Percentiles rank a stretch among this genome's conserved stretches.
Conservation (phyloP, 2,888 invertebrate genomes). For the Leptinotarsa juncta region DNA sequence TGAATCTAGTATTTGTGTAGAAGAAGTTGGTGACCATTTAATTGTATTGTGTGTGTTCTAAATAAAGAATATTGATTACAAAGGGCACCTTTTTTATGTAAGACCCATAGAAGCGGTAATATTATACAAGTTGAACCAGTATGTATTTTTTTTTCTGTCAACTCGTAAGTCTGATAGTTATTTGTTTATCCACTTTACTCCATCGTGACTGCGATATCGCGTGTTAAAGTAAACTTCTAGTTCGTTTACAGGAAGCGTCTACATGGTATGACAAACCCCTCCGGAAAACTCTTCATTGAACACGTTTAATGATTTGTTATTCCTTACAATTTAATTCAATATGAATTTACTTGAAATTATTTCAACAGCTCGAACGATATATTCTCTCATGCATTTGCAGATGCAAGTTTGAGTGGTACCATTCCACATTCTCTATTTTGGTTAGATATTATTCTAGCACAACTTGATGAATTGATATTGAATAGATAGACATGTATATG, state of each 20-base stretch:
- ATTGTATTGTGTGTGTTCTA: too few relatives aligned
- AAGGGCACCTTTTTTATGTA: neutral
- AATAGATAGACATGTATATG: too few relatives aligned
- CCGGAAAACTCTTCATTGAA: conserved; percentile 14
- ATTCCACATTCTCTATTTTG: too few relatives aligned
- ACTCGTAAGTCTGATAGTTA: neutral
- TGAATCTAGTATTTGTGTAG: too few relatives aligned
- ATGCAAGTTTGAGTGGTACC: too few relatives aligned
- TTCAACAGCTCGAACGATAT: too few relatives aligned
- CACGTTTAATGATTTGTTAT: neutral
- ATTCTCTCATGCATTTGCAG: too few relatives aligned
- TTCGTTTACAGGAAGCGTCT: conserved; percentile 11
- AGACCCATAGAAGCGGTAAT: neutral
- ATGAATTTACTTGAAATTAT: neutral
- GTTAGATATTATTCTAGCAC: too few relatives aligned
- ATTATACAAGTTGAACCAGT: neutral
- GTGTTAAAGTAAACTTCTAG: conserved; percentile 22
- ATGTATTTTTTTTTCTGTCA: neutral
- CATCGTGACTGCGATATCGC: conserved; percentile 20
- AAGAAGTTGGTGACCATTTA: too few relatives aligned
- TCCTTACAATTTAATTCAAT: neutral
- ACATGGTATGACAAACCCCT: conserved; percentile 1
- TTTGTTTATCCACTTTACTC: neutral
- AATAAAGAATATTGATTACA: neutral
- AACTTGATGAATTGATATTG: too few relatives aligned